Conservation (phyloP, 2,888 invertebrate genomes). For the Aleiodes alternator region DNA sequence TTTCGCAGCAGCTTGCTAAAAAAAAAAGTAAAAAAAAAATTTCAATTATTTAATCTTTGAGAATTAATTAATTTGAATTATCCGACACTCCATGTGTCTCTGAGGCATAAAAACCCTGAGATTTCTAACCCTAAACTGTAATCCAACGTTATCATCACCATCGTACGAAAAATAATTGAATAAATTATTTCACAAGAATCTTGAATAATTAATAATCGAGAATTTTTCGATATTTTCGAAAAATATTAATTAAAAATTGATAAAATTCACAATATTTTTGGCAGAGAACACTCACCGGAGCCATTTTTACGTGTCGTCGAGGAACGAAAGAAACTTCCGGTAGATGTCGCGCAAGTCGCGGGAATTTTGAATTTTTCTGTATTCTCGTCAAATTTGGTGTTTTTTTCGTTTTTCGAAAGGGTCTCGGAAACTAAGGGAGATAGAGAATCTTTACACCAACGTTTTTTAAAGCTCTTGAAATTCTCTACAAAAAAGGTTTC, state of each 20-base stretch:
- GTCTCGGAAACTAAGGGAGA: too few species aligned
- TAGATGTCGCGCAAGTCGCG: not conserved
- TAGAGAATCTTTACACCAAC: too few species aligned
- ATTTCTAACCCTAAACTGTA: slow-evolving; percentile 8
- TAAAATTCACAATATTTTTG: slow-evolving; percentile 22
- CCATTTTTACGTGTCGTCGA: slow-evolving; percentile 64
- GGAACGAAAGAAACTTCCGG: slow-evolving; percentile 58
- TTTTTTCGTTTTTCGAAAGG: too few species aligned
- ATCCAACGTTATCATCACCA: slow-evolving; percentile 49
- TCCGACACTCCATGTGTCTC: slow-evolving; percentile 17
- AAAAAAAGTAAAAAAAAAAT: slow-evolving; percentile 35
- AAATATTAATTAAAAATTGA: not conserved
- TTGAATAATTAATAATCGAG: not conserved
- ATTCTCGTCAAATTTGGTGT: too few species aligned
- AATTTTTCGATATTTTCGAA: not conserved
- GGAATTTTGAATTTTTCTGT: too few species aligned
- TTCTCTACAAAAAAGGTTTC: too few species aligned
- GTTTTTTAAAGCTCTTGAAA: too few species aligned
- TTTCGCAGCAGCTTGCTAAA: slow-evolving; percentile 65
- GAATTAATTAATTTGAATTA: slow-evolving; percentile 20
- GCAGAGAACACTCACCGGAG: slow-evolving; percentile 64
- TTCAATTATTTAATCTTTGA: slow-evolving; percentile 41
- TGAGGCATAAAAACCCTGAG: not conserved
- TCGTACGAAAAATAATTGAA: slow-evolving; percentile 31
- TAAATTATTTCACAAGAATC: slow-evolving; percentile 28